A percentile compares a stretch with the other conserved stretches of the same genome.
Evolutionary conservation across 2,888 invertebrate genomes (phyloP).

Genomic region (Mamestra brassicae): DNA sequence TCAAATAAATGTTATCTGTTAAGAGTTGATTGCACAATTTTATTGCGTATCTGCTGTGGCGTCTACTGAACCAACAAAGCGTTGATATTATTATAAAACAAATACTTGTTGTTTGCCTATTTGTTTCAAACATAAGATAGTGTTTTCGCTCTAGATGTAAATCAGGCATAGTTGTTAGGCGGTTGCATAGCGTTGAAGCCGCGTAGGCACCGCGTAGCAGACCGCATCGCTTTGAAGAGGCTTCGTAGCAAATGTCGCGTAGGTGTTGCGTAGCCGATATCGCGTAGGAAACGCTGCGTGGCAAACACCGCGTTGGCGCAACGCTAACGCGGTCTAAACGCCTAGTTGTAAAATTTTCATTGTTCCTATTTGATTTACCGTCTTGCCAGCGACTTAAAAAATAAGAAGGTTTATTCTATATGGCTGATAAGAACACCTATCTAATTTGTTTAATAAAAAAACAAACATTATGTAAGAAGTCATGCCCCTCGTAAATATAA

Average conservation of each 20-base stretch:
- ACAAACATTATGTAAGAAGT: slow-evolving; percentile 31
- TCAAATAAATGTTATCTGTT: slow-evolving; percentile 28
- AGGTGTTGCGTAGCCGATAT: too few relatives aligned
- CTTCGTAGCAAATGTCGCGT: background rate
- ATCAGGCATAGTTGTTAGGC: background rate
- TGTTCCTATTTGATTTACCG: too few relatives aligned
- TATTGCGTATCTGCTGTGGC: slow-evolving; percentile 20
- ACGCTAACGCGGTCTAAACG: background rate
- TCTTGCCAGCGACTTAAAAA: too few relatives aligned
- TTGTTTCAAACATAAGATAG: background rate
- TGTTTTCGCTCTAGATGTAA: background rate
- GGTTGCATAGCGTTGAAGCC: background rate
- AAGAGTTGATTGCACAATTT: slow-evolving; percentile 28
- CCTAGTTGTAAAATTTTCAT: background rate
- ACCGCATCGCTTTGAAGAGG: background rate
- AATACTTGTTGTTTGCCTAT: slow-evolving; percentile 10
- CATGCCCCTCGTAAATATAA: slow-evolving; percentile 34
- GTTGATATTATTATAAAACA: slow-evolving; percentile 6
- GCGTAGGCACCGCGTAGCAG: background rate
- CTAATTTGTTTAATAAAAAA: background rate
- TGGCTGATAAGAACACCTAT: too few relatives aligned
- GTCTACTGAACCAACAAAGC: slow-evolving; percentile 29
- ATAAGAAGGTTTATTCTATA: too few relatives aligned
- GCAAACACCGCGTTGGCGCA: background rate
- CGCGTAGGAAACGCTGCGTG: background rate